Base-by-base conservation (phyloP, 2,888 invertebrate genomes). In the Scaptodrosophila latifasciaeformis region DNA sequence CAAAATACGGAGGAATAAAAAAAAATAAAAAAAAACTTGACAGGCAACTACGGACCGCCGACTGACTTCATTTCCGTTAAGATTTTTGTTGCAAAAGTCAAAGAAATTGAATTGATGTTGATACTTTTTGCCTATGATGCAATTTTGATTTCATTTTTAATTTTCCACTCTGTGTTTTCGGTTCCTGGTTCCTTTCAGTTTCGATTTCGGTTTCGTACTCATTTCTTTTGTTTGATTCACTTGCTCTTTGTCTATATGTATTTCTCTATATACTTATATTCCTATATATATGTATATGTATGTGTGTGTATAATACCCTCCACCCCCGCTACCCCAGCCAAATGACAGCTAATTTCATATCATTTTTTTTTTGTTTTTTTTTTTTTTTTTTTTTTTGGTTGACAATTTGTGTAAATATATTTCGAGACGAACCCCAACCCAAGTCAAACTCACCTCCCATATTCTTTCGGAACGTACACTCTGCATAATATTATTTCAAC, bases 121-220 rank as follows among this genome's bases (percentile, higher is more conserved):
- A 81, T 82, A 82, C 82, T 75, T 82, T 83, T 84, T 84, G 82
- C 84, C 83, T 83, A 83, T 83, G 84, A 83, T 72, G 71, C 81
- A 67, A 67, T 78, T 75, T 69, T 44, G 12, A 42, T 53, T 53
- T 40, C 31, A 5, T 44, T 31, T 31, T 54, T 54, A 45, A 64
- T 56, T 56, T 56, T 46, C 47, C 39, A 70, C 67, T 70, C 62
- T 57, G 55, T 54, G 50, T 58, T 54, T 55, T 70, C 65, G 49
- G 49, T 65, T 57, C 63, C 69, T n/a, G n/a, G n/a, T n/a, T n/a
- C n/a, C n/a, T n/a, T n/a, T n/a, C n/a, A n/a, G n/a, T n/a, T n/a
- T n/a, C n/a, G n/a, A n/a, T n/a, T n/a, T n/a, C n/a, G n/a, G n/a
- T n/a, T n/a, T n/a, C n/a, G n/a, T n/a, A n/a, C n/a, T n/a, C n/a